Evolutionary conservation across 2,113 vertebrate species (phyloP).

Genomic region (Phoxinus phoxinus): DNA sequence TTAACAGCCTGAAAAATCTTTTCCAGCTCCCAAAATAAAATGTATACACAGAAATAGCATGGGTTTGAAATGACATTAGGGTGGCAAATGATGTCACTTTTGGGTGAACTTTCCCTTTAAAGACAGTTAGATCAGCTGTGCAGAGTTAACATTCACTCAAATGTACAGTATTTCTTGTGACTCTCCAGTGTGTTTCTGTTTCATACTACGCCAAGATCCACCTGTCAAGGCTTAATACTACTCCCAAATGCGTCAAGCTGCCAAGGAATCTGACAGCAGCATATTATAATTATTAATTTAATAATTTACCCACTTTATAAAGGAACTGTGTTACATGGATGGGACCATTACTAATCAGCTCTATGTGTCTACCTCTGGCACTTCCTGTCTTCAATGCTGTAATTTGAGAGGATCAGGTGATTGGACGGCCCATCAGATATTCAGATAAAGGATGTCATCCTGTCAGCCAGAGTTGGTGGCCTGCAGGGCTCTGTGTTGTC

Average conservation of each 20-base stretch:
- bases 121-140: background rate
- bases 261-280: slow-evolving; percentile 22
- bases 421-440: slow-evolving; percentile 47
- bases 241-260: slow-evolving; percentile 44
- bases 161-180: background rate
- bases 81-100: background rate
- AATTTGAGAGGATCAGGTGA: slow-evolving; percentile 38
- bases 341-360: slow-evolving; percentile 38
- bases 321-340: slow-evolving; percentile 33
- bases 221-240: slow-evolving; percentile 10
- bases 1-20: background rate
- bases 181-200: background rate
- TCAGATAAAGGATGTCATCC: slow-evolving; percentile 41
- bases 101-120: background rate
- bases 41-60: background rate
- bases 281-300: slow-evolving; percentile 39
- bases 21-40: background rate
- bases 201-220: background rate
- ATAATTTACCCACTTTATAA: slow-evolving; percentile 27
- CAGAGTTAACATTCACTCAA: background rate
- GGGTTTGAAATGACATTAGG: background rate
- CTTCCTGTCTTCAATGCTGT: slow-evolving; percentile 38
- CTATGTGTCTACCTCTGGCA: slow-evolving; percentile 23
- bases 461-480: slow-evolving; percentile 39
- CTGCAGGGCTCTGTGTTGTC: slow-evolving; percentile 27